Evolutionary conservation across 2,113 vertebrate species (phyloP).

Genomic region (Hemiscyllium ocellatum): DNA sequence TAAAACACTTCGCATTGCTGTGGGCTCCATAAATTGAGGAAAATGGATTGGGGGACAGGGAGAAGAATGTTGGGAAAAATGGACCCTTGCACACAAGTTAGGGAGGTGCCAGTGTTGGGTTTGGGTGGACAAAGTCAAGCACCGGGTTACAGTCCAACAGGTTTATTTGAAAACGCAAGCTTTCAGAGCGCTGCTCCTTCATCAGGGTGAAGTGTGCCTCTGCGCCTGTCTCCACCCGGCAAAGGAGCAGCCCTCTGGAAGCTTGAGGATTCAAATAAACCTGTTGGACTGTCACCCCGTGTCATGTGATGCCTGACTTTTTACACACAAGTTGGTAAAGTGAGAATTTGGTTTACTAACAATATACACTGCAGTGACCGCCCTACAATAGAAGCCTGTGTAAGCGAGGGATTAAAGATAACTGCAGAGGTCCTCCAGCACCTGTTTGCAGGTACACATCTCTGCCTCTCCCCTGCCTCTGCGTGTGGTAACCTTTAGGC

Average conservation of each 20-base stretch:
- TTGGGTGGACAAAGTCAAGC: too few relatives aligned
- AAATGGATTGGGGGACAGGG: not conserved
- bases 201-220: too few relatives aligned
- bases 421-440: not conserved
- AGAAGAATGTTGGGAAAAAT: not conserved
- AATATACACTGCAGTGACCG: not conserved
- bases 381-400: not conserved
- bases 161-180: not conserved
- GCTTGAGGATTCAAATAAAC: too few relatives aligned
- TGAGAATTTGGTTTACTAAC: not conserved
- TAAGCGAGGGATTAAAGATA: not conserved
- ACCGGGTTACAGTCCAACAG: not conserved
- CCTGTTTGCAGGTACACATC: not conserved
- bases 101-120: too few relatives aligned
- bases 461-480: not conserved
- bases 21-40: not conserved
- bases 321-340: not conserved
- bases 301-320: not conserved
- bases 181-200: too few relatives aligned
- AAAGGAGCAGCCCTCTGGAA: too few relatives aligned
- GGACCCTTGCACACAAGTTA: too few relatives aligned
- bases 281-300: too few relatives aligned
- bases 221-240: too few relatives aligned
- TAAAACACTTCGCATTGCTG: not conserved
- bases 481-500: not conserved